Evolutionary conservation across 2,113 vertebrate genomes (phyloP).

Genomic region (Rhagologus leucostigma): DNA sequence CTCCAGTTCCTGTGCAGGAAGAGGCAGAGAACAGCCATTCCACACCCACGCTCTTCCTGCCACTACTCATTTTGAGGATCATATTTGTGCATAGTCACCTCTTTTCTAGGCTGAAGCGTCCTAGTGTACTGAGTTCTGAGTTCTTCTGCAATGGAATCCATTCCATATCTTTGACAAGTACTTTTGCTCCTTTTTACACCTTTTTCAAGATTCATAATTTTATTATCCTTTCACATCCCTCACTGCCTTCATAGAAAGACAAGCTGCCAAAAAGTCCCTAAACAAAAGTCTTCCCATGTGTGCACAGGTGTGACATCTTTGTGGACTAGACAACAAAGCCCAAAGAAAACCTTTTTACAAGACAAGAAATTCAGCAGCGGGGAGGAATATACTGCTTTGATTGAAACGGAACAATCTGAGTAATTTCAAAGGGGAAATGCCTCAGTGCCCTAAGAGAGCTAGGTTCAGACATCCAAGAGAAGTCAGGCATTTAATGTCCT

Average conservation of each 20-base stretch:
- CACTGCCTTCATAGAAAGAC: neutral
- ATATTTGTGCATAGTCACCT: neutral
- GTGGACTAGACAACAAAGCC: neutral
- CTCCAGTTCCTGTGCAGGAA: neutral
- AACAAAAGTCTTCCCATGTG: neutral
- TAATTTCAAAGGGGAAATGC: neutral
- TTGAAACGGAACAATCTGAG: neutral
- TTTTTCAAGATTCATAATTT: neutral
- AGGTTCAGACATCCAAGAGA: neutral
- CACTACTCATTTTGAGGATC: neutral
- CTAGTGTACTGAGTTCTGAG: neutral
- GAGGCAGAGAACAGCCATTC: neutral
- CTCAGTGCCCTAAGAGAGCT: neutral
- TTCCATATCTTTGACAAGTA: neutral
- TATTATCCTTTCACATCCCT: neutral
- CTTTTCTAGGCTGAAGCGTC: neutral
- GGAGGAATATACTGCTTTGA: neutral
- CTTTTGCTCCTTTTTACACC: neutral
- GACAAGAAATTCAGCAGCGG: neutral
- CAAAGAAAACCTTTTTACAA: neutral
- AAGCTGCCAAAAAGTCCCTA: neutral
- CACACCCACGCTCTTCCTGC: neutral
- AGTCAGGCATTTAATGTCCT: neutral
- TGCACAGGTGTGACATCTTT: neutral
- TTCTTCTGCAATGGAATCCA: neutral